Base-by-base conservation (phyloP, 2,888 invertebrate genomes). In the Nemotelus nigrinus region DNA sequence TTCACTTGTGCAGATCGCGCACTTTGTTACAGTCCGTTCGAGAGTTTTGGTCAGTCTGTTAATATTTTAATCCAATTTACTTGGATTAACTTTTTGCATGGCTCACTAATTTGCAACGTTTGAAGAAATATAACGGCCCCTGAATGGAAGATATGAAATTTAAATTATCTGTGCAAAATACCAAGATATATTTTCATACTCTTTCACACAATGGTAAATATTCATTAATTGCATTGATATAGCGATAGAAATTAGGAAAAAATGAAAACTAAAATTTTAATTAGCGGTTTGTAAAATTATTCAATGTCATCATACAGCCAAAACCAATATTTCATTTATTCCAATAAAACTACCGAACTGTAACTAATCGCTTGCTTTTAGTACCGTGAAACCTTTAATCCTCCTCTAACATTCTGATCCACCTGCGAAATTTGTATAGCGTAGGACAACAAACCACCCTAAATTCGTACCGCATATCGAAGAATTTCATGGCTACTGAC, bases 391-490 rank as follows among this genome's bases (percentile, higher is more conserved):
- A 74, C 39, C 74, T 45, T n/a, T 7, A 60, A n/a, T 47, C 47
- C 60, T 47, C 8, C 10, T 48, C 41, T 43, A 55, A 45, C 7
- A 7, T 63, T n/a, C 8, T 41, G 63, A 53, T 74, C 74, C 74
- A 74, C 74, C 74, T 60, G 74, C 74, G 48, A 63, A 47, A 74
- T 63, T 63, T 74, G 55, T 25, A 63, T 41, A 60, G 41, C 25
- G 2, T 48, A 48, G 6, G 63, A 74, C 47, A 76, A 76, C 76
- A 76, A 76, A 76, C 67, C 76, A 68, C 76, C 76, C 76, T 68
- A 47, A 68, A 76, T 76, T 76, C 67, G 76, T 45, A 58, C 25
- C 68, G 60, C 68, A 76, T 76, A 68, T 76, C 76, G 68, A 76
- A 74, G 74, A 63, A 70, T 68, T 55, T 8, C 70, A 65, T 65